phyloP scores from a whole-genome alignment of 2,113 vertebrate genomes.

The Murina feae region DNA sequence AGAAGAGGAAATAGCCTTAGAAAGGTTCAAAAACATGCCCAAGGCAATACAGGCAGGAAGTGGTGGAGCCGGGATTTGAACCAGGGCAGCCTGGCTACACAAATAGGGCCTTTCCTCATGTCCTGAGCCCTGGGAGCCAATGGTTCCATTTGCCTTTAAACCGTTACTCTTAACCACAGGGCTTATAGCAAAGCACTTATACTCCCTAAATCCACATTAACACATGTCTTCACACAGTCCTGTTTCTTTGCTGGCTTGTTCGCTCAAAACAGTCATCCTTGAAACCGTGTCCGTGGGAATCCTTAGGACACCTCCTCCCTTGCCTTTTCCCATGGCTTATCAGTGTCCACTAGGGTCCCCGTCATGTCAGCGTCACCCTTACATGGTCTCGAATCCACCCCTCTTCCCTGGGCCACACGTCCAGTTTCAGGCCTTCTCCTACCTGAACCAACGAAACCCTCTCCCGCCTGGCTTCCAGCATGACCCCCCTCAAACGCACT shows the following conservation, averaged over 20 bases:
- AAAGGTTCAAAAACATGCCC: neutral
- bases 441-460: neutral
- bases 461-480: neutral
- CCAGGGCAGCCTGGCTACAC: neutral
- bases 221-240: neutral
- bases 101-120: neutral
- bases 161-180: neutral
- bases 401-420: neutral
- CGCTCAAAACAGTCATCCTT: neutral
- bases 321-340: neutral
- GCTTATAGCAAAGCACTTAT: neutral
- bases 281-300: neutral
- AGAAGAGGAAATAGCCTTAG: neutral
- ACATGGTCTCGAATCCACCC: rapidly evolving
- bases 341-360: neutral
- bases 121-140: neutral
- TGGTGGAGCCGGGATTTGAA: neutral
- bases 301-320: neutral
- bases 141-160: neutral
- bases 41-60: neutral
- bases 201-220: neutral
- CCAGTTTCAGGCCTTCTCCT: neutral
- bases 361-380: neutral
- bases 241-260: neutral
- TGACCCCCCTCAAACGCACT: neutral